Evolutionary conservation across 2,113 vertebrate genomes (phyloP).

Genomic region (Pollachius pollachius): DNA sequence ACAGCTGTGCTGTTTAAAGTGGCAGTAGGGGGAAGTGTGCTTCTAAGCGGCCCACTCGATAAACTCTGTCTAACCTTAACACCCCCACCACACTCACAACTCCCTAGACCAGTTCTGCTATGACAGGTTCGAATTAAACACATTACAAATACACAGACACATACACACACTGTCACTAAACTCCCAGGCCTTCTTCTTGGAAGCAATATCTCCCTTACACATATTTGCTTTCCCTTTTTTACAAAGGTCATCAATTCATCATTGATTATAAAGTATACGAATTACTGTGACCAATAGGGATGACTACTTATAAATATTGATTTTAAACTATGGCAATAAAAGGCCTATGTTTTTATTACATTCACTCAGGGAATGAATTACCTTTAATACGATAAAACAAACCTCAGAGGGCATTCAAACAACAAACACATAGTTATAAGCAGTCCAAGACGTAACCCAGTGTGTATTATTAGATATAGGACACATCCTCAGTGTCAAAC

Average conservation of each 20-base stretch:
- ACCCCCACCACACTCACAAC: no score
- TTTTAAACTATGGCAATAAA: not conserved
- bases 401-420: no score
- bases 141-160: constrained; percentile 2
- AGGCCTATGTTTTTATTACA: not conserved
- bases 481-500: no score
- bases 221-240: constrained; percentile 35
- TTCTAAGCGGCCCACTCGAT: not conserved
- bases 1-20: constrained; percentile 38
- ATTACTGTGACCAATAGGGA: not conserved
- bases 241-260: constrained; percentile 31
- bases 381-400: not conserved
- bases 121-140: no score
- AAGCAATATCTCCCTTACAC: not conserved
- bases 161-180: not conserved
- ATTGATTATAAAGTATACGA: constrained; percentile 22
- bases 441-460: no score
- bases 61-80: no score
- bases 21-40: constrained; percentile 50
- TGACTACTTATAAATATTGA: no score
- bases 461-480: no score
- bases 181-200: not conserved
- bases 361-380: not conserved
- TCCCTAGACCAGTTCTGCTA: no score
- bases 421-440: no score